Evolutionary conservation across 2,113 vertebrate species (phyloP), one percentile per base, ranked within the genome.

Genomic region (Genyomyrus donnyi): DNA sequence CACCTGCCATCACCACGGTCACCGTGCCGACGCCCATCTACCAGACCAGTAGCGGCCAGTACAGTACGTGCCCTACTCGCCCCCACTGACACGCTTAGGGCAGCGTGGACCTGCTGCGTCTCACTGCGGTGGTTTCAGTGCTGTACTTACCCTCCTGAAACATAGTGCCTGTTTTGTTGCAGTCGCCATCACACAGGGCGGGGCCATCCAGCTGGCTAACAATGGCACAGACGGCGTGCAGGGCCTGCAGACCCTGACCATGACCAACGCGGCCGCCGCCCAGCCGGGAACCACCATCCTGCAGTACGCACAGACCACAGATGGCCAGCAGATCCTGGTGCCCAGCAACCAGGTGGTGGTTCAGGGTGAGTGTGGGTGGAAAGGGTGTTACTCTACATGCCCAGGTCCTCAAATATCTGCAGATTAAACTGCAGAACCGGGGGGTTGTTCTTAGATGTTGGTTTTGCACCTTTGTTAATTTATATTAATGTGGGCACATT

Each of bases 281-380:
- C 98, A 99, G 87, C 95, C 96, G 0, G 97, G 98, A 7, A 96
- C 98, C 91, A 99, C 98, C 93, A 99, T 99, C 94, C 96, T 99
- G 91, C 98, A 99, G 90, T 99, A 99, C 87, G 98, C 98, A 89
- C 98, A 99, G 95, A 99, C 98, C 93, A 98, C 97, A 39, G 98
- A 99, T 0, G 98, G 98, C 31, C 98, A 99, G 92, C 98, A 99
- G 94, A 99, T 99, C 93, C 96, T 99, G 21, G 98, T 99, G 91
- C 98, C 98, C 90, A 99, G 98, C 95, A 99, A 99, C 94, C 98
- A 99, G 91, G 98, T 99, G 91, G 98, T 99, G n/a, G 98, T 99
- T 93, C 98, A 99, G 97, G 98, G 98, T 99, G 93, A 95, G 96
- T 88, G 10, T 13, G 10, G 45, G 39, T 46, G 39, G 8, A 11